These are phyloP conservation scores for Strix aluco DNA, from an alignment of 2,113 vertebrate genomes.

Conservation along the genomic window DNA sequence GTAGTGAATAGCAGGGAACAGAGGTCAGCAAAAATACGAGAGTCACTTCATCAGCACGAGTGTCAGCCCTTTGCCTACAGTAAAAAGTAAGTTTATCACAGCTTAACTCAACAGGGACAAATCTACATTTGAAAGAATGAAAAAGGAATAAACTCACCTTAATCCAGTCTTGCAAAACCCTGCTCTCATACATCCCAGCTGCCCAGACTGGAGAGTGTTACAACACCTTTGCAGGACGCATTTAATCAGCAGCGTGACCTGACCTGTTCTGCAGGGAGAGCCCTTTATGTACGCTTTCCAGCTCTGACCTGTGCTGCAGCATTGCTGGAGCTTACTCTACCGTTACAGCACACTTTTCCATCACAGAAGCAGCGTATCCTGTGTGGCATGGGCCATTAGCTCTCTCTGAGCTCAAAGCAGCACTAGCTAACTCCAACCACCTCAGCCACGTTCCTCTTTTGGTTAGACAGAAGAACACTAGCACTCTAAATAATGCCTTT, in stretches of 20 bases:
- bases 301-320: neutral
- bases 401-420: neutral
- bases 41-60: neutral
- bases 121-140: neutral
- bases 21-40: neutral
- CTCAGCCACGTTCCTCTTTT: fast-evolving
- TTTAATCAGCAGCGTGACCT: constrained; percentile 7
- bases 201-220: neutral
- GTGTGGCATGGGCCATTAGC: fast-evolving
- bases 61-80: neutral
- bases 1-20: neutral
- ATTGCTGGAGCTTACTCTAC: neutral
- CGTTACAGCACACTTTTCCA: fast-evolving
- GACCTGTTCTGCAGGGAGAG: constrained; percentile 10
- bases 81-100: neutral
- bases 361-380: fast-evolving
- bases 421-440: neutral
- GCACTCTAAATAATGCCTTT: neutral
- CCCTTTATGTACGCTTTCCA: neutral
- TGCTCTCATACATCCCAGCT: neutral
- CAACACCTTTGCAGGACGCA: neutral
- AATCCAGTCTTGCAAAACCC: neutral
- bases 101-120: neutral
- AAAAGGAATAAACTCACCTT: neutral
- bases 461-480: neutral